A percentile compares a stretch with the other conserved stretches of the same genome.
Evolutionary conservation across 2,797 vertebrate genomes (phyloP).

Genomic region (Sciaenops ocellatus): DNA sequence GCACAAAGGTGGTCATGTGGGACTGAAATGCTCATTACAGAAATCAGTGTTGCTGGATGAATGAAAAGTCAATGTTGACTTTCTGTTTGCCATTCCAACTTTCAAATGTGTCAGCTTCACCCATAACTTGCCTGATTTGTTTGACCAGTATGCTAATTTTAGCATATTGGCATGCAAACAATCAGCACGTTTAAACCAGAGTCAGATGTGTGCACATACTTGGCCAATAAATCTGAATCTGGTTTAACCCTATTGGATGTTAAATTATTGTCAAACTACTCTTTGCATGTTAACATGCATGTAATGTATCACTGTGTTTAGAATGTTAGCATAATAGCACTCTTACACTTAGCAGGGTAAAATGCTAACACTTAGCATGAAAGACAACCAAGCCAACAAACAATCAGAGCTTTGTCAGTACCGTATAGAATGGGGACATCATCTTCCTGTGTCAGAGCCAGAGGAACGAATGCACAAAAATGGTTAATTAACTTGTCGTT

Average conservation of each 20-base stretch:
- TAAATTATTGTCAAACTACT: neutral
- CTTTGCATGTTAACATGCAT: neutral
- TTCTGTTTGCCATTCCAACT: neutral
- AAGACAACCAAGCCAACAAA: no score
- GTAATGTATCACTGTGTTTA: neutral
- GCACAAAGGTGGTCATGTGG: neutral
- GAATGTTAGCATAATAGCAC: neutral
- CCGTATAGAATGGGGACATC: neutral
- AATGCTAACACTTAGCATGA: no score
- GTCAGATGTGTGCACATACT: no score
- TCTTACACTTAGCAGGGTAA: neutral
- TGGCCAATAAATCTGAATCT: neutral
- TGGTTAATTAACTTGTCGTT: no score
- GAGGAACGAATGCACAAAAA: neutral
- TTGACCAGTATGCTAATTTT: neutral
- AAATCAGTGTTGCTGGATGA: neutral
- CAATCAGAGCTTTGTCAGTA: neutral
- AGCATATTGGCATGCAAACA: neutral
- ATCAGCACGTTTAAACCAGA: no score
- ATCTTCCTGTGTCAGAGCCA: neutral
- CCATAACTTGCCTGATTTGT: neutral
- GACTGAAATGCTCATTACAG: neutral
- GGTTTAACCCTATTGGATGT: neutral
- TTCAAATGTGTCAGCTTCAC: no score
- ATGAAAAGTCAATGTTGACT: neutral